phyloP scores from a whole-genome alignment of 2,113 vertebrate genomes.

The Psephotus haematonotus region DNA sequence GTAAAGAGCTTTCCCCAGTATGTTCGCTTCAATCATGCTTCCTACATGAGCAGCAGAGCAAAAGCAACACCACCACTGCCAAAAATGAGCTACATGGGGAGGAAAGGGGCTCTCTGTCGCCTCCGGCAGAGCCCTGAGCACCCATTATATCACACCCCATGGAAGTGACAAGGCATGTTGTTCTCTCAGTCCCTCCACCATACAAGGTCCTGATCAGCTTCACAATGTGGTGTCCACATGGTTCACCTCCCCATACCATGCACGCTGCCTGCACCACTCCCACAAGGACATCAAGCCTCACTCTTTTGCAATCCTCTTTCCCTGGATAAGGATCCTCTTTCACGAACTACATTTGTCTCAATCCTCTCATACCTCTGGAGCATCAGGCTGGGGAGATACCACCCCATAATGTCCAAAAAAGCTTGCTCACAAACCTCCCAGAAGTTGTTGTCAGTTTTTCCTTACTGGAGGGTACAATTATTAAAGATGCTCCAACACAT shows the following conservation, averaged over 20 bases:
- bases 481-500: fast-evolving
- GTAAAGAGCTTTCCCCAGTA: background rate
- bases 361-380: background rate
- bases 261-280: background rate
- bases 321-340: background rate
- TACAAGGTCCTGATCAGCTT: background rate
- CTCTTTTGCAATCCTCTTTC: fast-evolving
- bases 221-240: background rate
- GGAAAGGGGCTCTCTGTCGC: background rate
- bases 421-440: background rate
- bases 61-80: background rate
- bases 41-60: background rate
- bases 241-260: background rate
- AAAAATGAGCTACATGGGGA: fast-evolving
- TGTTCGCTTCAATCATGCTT: fast-evolving
- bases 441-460: background rate
- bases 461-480: background rate
- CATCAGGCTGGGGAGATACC: background rate
- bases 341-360: fast-evolving
- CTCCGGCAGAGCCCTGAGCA: background rate
- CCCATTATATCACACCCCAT: background rate
- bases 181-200: background rate
- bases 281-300: background rate
- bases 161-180: background rate
- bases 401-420: background rate